Evolutionary conservation across 2,888 invertebrate genomes (phyloP).

Genomic region (Fissipunctia ypsillon): DNA sequence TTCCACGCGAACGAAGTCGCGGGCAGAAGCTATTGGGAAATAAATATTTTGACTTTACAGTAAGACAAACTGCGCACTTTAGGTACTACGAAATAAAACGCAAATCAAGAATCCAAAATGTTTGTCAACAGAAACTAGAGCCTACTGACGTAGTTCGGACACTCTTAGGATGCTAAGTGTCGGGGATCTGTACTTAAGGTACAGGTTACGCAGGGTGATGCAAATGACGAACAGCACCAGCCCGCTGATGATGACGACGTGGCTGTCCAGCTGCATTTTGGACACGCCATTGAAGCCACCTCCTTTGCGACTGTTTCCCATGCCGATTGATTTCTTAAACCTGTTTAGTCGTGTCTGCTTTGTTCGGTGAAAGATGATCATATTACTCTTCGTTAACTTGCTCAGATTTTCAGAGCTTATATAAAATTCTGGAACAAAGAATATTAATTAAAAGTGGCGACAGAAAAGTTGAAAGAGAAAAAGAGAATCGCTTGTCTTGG

Average conservation of each 20-base stretch:
- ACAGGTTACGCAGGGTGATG: constrained; percentile 9
- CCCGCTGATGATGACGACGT: constrained; percentile 62
- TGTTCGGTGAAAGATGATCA: constrained; percentile 60
- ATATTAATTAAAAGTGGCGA: not conserved
- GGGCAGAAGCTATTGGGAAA: too few species aligned
- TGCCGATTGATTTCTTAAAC: constrained; percentile 66
- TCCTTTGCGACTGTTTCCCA: constrained; percentile 45
- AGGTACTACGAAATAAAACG: too few species aligned
- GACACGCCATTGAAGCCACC: too few species aligned
- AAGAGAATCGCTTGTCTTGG: not conserved
- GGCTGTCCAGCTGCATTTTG: constrained; percentile 42
- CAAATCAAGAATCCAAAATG: too few species aligned
- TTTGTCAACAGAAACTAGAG: too few species aligned
- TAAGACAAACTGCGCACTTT: too few species aligned
- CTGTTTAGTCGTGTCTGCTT: constrained; percentile 61
- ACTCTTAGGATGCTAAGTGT: too few species aligned
- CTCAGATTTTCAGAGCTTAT: constrained; percentile 23
- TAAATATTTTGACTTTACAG: too few species aligned
- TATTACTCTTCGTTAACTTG: constrained; percentile 48
- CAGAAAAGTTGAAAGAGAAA: too few species aligned
- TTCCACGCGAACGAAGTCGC: too few species aligned
- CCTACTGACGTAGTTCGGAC: too few species aligned
- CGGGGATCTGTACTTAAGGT: constrained; percentile 21
- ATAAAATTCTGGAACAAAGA: constrained; percentile 45
- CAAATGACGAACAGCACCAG: constrained; percentile 25